Evolutionary conservation across 2,797 vertebrate genomes (phyloP), one percentile per base, ranked within the genome.

Genomic region (Gymnodraco acuticeps): DNA sequence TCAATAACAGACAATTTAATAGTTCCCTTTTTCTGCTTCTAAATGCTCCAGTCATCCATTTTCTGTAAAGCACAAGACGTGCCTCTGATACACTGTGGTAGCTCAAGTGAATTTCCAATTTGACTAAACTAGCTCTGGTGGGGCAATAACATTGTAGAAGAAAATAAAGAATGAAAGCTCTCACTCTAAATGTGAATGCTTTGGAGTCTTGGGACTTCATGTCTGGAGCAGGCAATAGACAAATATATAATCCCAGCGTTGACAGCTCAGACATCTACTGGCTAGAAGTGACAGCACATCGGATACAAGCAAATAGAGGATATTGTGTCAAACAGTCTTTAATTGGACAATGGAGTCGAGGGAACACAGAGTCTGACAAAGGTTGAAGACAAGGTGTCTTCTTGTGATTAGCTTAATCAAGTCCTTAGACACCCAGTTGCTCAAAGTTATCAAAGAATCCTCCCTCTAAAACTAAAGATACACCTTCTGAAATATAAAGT

Each of bases 291-390:
- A 77, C 72, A 77, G 68, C 33, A 48, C 47, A 77, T 76, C 76
- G 62, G 76, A 63, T 55, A 59, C 73, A 77, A 72, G 61, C 64
- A 83, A 87, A 90, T 48, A 68, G 61, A 90, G 51, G 31, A 80
- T 79, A 78, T 87, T 78, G 70, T 77, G 76, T 87, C 75, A 83
- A 84, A 77, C 33, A 71, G 70, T 82, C 73, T 82, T 86, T 92
- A 89, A 89, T 82, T 92, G 84, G 83, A 85, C 81, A 75, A 80
- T 55, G 27, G 86, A 77, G 73, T 53, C 53, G 2, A 65, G 77
- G 78, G 78, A 87, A 76, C 54, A 66, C 47, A 11, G 45, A 70
- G 70, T 73, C 58, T 72, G 65, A 64, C 64, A 66, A 38, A 66
- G 69, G 74, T 70, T 82, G 38, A 76, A 58, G 80, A 70, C 74